Conservation (phyloP, 2,113 vertebrate species). For the Ranitomeya imitator region DNA sequence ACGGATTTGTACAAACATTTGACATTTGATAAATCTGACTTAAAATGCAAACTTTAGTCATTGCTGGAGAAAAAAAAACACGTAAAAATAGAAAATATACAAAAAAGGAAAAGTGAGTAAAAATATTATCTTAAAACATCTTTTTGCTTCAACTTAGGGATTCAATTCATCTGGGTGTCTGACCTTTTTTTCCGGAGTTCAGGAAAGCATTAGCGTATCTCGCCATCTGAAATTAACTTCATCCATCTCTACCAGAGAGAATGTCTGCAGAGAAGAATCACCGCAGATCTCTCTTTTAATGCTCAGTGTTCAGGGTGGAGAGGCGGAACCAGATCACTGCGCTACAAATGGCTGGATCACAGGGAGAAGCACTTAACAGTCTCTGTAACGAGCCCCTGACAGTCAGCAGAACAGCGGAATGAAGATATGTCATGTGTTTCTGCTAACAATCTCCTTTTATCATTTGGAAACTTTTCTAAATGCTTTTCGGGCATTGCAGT, state of each 20-base stretch:
- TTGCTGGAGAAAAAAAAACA: not conserved
- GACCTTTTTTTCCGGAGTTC: constrained; percentile 51
- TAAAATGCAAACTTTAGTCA: constrained; percentile 20
- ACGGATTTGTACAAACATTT: constrained; percentile 27
- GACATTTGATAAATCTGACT: constrained; percentile 29
- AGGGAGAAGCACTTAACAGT: not conserved
- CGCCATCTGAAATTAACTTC: constrained; percentile 76
- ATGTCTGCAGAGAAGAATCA: constrained; percentile 70
- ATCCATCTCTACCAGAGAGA: constrained; percentile 75
- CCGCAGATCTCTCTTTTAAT: constrained; percentile 75
- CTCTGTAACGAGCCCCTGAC: not conserved
- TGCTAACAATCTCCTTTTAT: not conserved
- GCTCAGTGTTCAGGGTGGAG: constrained; percentile 61
- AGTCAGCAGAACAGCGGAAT: not conserved
- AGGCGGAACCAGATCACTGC: constrained; percentile 76
- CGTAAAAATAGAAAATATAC: not conserved
- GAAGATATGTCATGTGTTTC: not conserved
- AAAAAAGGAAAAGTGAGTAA: constrained; percentile 39
- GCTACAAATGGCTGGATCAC: constrained; percentile 62
- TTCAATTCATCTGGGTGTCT: constrained; percentile 33
- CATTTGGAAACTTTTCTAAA: not conserved
- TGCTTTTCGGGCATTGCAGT: not conserved
- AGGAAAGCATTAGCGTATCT: constrained; percentile 75
- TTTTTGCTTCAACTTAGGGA: constrained; percentile 6
- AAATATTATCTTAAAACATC: constrained; percentile 43